phyloP scores from a whole-genome alignment of 2,888 invertebrate genomes.

The Polymixis flavicincta region DNA sequence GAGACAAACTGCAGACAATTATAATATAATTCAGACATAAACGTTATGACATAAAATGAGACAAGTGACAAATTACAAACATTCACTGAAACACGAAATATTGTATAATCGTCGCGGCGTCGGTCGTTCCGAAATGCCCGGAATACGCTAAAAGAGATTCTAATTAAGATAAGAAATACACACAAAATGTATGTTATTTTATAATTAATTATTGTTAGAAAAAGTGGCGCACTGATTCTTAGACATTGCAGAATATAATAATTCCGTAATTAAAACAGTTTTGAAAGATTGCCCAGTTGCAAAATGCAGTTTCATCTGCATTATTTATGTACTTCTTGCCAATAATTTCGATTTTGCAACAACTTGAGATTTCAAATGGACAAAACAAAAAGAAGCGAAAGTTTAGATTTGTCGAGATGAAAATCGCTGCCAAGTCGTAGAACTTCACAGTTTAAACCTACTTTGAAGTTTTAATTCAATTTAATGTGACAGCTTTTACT shows the following conservation, averaged over 20 bases:
- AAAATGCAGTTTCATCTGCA: constrained; percentile 4
- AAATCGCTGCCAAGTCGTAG: constrained; percentile 19
- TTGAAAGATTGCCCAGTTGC: not conserved
- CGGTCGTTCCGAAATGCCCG: constrained; percentile 19
- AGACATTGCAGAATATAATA: not conserved
- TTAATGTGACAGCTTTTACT: constrained; percentile 19
- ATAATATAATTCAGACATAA: constrained; percentile 15
- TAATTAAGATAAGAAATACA: constrained; percentile 31
- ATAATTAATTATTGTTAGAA: constrained; percentile 1
- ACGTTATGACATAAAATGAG: constrained; percentile 19
- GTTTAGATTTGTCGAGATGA: constrained; percentile 17
- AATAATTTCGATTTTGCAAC: not conserved
- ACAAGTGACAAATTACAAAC: constrained; percentile 39
- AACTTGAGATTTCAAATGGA: not conserved
- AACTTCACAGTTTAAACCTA: constrained; percentile 34
- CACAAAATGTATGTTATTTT: constrained; percentile 7
- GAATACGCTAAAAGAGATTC: constrained; percentile 12
- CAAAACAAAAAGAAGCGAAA: not conserved
- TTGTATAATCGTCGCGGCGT: constrained; percentile 40
- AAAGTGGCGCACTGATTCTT: not conserved
- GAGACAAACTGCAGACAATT: not conserved
- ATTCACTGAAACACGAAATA: constrained; percentile 7
- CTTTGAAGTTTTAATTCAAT: constrained; percentile 41
- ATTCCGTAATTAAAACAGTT: constrained; percentile 1
- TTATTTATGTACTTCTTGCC: not conserved